Conservation (phyloP, 2,888 invertebrate genomes). For the Lasioglossum marginatum region DNA sequence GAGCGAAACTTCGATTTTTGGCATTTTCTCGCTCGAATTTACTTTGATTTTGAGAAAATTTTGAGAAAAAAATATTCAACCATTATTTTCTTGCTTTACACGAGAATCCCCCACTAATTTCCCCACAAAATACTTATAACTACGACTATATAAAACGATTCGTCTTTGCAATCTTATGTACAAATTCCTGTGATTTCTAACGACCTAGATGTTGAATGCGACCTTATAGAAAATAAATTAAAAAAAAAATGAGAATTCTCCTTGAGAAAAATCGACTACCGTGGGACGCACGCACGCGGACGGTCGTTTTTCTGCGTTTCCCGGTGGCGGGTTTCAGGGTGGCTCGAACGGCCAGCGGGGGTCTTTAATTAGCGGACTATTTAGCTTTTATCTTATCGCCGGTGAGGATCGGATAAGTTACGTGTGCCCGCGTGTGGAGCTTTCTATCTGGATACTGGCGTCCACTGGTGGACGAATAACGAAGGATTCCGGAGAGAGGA, state of each 20-base stretch:
- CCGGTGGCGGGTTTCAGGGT: conserved; percentile 42
- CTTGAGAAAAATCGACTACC: background rate
- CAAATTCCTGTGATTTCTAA: too few relatives aligned
- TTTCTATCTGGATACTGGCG: conserved; percentile 57
- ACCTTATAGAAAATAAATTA: too few relatives aligned
- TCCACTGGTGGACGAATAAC: conserved; percentile 8
- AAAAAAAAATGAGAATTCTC: background rate
- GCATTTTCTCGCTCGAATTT: too few relatives aligned
- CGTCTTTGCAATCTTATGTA: too few relatives aligned
- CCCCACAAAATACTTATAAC: too few relatives aligned
- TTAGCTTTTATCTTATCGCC: conserved; percentile 70
- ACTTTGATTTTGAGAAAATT: too few relatives aligned
- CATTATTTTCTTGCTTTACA: too few relatives aligned
- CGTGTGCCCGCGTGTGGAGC: conserved; percentile 58
- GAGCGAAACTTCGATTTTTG: too few relatives aligned
- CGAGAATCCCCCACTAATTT: too few relatives aligned
- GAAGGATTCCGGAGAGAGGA: background rate
- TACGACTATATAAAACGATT: too few relatives aligned
- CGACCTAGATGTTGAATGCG: too few relatives aligned
- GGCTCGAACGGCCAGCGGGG: conserved; percentile 49
- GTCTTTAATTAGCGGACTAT: conserved; percentile 70
- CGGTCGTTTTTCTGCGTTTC: conserved; percentile 44
- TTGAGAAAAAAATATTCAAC: too few relatives aligned
- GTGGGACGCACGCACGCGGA: conserved; percentile 7
- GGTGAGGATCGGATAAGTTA: conserved; percentile 66